Evolutionary conservation across 2,113 vertebrate species (phyloP).

Genomic region (Eolophus roseicapilla): DNA sequence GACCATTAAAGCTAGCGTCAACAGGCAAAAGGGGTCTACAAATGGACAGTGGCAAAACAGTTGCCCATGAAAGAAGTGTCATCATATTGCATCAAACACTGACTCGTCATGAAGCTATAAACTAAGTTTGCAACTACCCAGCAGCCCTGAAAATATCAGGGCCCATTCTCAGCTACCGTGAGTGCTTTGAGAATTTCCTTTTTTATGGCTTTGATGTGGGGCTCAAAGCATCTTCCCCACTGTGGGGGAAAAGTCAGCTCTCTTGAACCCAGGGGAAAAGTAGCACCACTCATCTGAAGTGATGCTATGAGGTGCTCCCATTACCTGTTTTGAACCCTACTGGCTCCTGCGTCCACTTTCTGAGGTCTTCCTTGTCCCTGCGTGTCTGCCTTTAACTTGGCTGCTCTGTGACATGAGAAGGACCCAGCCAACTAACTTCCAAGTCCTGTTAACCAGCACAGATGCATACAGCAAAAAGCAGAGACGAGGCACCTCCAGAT

Average conservation of each 20-base stretch:
- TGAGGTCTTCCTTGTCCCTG: background rate
- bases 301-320: background rate
- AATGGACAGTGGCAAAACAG: background rate
- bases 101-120: background rate
- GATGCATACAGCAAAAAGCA: background rate
- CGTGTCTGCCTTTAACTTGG: background rate
- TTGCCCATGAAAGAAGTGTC: background rate
- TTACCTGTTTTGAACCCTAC: background rate
- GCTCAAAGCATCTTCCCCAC: background rate
- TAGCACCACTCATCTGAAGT: background rate
- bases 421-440: background rate
- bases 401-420: background rate
- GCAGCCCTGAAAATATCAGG: background rate
- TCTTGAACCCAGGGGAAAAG: background rate
- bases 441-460: background rate
- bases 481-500: background rate
- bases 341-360: background rate
- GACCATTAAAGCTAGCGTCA: background rate
- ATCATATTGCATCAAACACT: background rate
- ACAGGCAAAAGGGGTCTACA: background rate
- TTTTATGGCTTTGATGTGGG: background rate
- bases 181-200: background rate
- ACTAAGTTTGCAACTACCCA: background rate
- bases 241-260: background rate
- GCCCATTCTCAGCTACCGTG: background rate